These are phyloP conservation scores for Heliconius hortense DNA, from an alignment of 2,888 invertebrate genomes.

Conservation along the genomic window DNA sequence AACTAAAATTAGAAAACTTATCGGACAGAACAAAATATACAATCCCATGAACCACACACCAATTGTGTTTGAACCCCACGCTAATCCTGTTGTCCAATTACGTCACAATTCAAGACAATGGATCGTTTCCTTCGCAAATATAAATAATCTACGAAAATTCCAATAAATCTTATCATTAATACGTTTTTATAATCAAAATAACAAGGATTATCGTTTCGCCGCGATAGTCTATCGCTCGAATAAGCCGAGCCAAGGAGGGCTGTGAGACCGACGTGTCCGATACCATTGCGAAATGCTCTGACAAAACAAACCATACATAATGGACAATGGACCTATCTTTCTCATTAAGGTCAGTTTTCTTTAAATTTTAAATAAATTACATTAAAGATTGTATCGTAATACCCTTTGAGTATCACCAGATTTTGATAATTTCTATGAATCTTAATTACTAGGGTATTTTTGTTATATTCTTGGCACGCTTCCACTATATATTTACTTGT, in stretches of 20 bases:
- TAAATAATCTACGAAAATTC: background rate
- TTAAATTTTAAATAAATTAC: background rate
- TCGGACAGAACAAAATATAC: background rate
- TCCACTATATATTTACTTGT: background rate
- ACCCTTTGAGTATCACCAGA: too few species aligned
- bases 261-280: constrained; percentile 22
- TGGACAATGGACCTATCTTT: constrained; percentile 21
- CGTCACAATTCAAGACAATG: background rate
- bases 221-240: constrained; percentile 31
- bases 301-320: background rate
- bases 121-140: background rate
- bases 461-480: background rate
- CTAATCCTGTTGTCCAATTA: background rate
- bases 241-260: constrained; percentile 4
- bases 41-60: background rate
- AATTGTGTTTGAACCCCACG: background rate
- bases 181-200: constrained; percentile 20
- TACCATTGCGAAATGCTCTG: constrained; percentile 3
- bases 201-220: constrained; percentile 32
- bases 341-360: constrained; percentile 25
- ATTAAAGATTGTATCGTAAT: background rate
- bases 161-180: constrained; percentile 9
- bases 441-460: too few species aligned
- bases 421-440: background rate
- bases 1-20: too few species aligned